These are phyloP conservation scores for Microtus pennsylvanicus DNA, from an alignment of 2,113 vertebrate genomes.

Conservation along the genomic window DNA sequence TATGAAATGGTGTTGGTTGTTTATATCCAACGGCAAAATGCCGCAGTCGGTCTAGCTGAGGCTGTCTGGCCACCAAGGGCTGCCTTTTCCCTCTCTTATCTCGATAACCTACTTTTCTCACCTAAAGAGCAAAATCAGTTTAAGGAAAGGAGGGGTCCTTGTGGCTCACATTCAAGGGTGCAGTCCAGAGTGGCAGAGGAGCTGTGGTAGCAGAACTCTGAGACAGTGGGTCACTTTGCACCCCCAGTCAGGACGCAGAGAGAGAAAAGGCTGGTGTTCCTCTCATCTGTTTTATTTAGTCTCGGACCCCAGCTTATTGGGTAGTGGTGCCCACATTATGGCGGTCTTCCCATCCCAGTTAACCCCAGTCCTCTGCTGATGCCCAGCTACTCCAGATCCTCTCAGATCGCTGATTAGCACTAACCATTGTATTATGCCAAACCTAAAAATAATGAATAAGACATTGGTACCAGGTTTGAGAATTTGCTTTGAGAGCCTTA, in stretches of 20 bases:
- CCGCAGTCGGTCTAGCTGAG: accelerated
- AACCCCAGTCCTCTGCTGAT: background rate
- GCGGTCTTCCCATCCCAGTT: background rate
- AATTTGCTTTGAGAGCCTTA: background rate
- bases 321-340: background rate
- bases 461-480: background rate
- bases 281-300: background rate
- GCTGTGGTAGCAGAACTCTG: too few relatives aligned
- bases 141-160: background rate
- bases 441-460: background rate
- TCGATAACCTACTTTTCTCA: background rate
- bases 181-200: too few relatives aligned
- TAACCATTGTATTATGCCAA: background rate
- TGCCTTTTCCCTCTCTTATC: background rate
- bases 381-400: background rate
- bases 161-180: background rate
- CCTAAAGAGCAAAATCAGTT: background rate
- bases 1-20: background rate
- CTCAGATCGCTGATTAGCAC: too few relatives aligned
- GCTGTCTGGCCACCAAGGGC: background rate
- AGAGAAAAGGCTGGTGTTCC: background rate
- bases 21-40: background rate
- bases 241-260: background rate
- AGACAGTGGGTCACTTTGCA: background rate
- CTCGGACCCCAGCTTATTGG: background rate